Evolutionary conservation across 2,888 invertebrate species (phyloP), one percentile per base, ranked within the genome.

Genomic region (Drosophila meridiana): DNA sequence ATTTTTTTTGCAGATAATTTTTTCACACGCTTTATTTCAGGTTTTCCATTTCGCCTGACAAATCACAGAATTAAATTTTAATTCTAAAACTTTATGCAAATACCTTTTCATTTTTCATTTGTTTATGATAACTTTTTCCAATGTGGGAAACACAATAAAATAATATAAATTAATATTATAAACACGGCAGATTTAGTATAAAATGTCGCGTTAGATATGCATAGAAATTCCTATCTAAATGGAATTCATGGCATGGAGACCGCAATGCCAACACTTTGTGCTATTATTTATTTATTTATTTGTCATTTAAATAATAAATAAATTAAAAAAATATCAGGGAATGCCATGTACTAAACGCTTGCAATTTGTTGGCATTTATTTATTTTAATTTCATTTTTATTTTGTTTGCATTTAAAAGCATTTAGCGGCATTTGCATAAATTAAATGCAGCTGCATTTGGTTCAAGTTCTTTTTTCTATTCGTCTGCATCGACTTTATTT

Each of bases 281-380:
- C 70, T 69, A 72, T 83, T 80, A 81, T 83, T 88, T 76, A 88
- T 88, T 88, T 81, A 83, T 88, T 88, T 81, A 83, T 81, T 73
- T 72, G 67, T 57, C 70, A 60, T 81, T 83, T 73, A 68, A 80
- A 86, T 76, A 78, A 71, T 69, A 76, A 74, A 85, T 64, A 57
- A 66, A 59, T 57, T 26, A 11, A 53, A 56, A 38, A 26, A 28
- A 40, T 26, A 56, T 4, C 3, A 30, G 43, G 60, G 45, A 38
- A 42, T 55, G 62, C 0, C 34, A 13, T 26, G 4, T 26, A 52
- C 57, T 60, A 61, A 69, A 67, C 47, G 60, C 30, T 48, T 32
- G 55, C 67, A 75, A 70, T 70, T 79, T 67, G 57, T 59, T 53
- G 6, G 38, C 60, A 56, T 78, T 79, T 70, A 79, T 79, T 77